These are phyloP conservation scores for Scarus forsteni DNA, from an alignment of 2,797 vertebrate species.

Conservation along the genomic window DNA sequence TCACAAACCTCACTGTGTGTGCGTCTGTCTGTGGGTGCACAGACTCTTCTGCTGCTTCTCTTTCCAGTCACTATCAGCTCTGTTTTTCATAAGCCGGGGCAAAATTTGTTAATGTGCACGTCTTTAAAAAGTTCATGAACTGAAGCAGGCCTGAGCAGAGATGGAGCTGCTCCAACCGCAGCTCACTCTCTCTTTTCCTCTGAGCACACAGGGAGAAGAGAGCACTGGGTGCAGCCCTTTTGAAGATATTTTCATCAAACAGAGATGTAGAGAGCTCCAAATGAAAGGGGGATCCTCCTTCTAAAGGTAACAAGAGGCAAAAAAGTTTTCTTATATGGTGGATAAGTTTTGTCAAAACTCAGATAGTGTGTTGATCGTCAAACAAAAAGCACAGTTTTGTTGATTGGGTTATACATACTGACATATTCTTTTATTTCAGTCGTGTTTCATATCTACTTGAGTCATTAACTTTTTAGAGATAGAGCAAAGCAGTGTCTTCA, in stretches of 20 bases:
- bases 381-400: neutral
- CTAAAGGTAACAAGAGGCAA: neutral
- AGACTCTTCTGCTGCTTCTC: constrained; percentile 38
- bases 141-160: constrained; percentile 26
- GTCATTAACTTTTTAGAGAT: neutral
- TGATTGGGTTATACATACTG: no score
- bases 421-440: no score
- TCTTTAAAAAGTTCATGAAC: constrained; percentile 61
- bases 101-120: constrained; percentile 51
- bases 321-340: neutral
- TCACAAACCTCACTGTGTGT: constrained; percentile 4
- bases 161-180: constrained; percentile 65
- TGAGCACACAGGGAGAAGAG: constrained; percentile 32
- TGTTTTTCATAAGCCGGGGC: constrained; percentile 43
- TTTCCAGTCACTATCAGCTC: constrained; percentile 55
- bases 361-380: neutral
- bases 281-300: constrained; percentile 3
- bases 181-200: constrained; percentile 38
- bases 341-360: no score
- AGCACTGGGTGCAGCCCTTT: constrained; percentile 13
- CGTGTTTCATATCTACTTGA: no score
- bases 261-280: constrained; percentile 11
- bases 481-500: neutral
- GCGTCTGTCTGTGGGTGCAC: constrained; percentile 29
- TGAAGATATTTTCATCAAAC: constrained; percentile 6